Conservation (phyloP, 2,888 invertebrate species). For the Anodontia alba region DNA sequence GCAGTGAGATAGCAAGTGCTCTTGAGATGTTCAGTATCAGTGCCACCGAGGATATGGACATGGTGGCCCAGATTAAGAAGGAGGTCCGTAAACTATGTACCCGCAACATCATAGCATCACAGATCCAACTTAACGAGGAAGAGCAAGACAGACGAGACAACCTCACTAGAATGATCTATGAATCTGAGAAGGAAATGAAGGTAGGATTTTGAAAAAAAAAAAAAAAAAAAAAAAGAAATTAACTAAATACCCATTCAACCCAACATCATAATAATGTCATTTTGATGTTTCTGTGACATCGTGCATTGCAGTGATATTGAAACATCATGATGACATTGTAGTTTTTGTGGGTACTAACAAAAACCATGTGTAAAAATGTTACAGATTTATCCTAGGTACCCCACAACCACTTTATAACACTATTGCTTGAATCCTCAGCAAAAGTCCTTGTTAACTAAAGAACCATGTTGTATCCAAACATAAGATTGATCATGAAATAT, state of each 20-base stretch:
- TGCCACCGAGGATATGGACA: conserved; percentile 83
- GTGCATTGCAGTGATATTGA: not conserved
- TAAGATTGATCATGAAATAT: too few species aligned
- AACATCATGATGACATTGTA: too few species aligned
- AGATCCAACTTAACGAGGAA: conserved; percentile 80
- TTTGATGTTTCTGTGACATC: not conserved
- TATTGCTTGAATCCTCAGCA: too few species aligned
- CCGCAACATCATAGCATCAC: conserved; percentile 78
- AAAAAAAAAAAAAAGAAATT: too few species aligned
- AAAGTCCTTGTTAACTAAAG: too few species aligned
- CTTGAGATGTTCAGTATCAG: conserved; percentile 80
- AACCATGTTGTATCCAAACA: too few species aligned
- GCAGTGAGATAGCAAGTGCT: conserved; percentile 81
- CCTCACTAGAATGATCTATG: conserved; percentile 79
- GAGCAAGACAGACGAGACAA: conserved; percentile 75
- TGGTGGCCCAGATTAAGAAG: conserved; percentile 83
- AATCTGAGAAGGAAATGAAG: conserved; percentile 72
- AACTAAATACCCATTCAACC: not conserved
- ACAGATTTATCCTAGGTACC: too few species aligned
- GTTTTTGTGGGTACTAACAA: too few species aligned
- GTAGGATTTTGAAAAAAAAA: too few species aligned
- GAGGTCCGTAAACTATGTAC: conserved; percentile 83
- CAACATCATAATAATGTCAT: too few species aligned
- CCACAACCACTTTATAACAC: too few species aligned
- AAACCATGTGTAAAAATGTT: too few species aligned